Base-by-base conservation (phyloP, 1,140 invertebrate genomes). In the Acromyrmex heyeri region DNA sequence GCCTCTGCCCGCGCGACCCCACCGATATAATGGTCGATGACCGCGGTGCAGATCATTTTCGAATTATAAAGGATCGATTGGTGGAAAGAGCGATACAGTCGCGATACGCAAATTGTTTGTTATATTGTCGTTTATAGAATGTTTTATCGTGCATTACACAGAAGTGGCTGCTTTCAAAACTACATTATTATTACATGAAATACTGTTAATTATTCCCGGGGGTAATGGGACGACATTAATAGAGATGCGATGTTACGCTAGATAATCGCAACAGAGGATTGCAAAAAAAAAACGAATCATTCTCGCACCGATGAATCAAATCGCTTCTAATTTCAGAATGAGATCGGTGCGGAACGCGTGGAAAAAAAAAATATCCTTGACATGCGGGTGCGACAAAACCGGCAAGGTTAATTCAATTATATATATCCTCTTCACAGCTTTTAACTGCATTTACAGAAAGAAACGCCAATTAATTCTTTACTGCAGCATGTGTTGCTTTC, bases 21-120 rank as follows among this genome's bases (percentile, higher is more conserved):
- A 10, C 34, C 38, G 27, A 24, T 21, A 7, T 34, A 59, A 72
- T 82, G 38, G 69, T 73, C 79, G 24, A 34, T 44, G 55, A 24
- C 27, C 65, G 67, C 18, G 79, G n/a, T 27, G 48, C 55, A 38
- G 50, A 81, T 83, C n/a, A 83, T 83, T 83, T 83, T 83, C 79
- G 55, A 83, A 73, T 62, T 83, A 73, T 38, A 70, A 53, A 14
- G 69, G 55, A 75, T 73, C 79, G 55, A 73, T 67, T 61, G 44
- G 57, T 21, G 67, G 69, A 57, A 62, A 38, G 27, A 44, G 24
- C 55, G 79, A 75, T 83, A 62, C 38, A 3, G 24, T 61, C 38
- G 53, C 14, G 24, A 73, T 21, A n/a, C 24, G 77, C 21, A 72
- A 82, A 72, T 82, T 27, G 79, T 59, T 73, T 61, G 48, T 79